Conservation (phyloP, 2,797 vertebrate species). For the Hozukius guyotensis region DNA sequence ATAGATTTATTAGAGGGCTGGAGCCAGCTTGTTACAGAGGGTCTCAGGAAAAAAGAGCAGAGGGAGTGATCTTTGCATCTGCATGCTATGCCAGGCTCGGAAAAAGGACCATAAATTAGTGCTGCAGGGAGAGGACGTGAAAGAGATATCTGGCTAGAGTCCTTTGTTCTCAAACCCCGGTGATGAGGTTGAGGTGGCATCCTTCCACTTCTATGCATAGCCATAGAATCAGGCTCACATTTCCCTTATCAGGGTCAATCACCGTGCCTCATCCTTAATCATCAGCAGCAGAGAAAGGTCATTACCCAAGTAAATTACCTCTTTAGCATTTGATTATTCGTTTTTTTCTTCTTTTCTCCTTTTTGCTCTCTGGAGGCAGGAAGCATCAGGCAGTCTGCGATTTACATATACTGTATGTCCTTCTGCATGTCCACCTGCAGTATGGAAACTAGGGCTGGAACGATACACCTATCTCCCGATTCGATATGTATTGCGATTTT, state of each 20-base stretch:
- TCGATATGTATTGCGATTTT: no score
- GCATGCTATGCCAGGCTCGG: slow-evolving; percentile 22
- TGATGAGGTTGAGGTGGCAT: slow-evolving; percentile 11
- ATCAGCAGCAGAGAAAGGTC: slow-evolving; percentile 66
- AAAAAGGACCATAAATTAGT: slow-evolving; percentile 54
- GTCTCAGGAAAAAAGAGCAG: slow-evolving; percentile 42
- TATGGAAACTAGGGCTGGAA: not conserved
- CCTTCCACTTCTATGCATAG: slow-evolving; percentile 31
- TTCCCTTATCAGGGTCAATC: slow-evolving; percentile 56
- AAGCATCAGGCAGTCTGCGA: not conserved
- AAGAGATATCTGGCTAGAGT: slow-evolving; percentile 26
- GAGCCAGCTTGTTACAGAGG: slow-evolving; percentile 43
- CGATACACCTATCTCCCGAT: no score
- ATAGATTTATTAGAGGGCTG: slow-evolving; percentile 66
- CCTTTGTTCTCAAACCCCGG: slow-evolving; percentile 23
- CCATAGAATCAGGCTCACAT: slow-evolving; percentile 39
- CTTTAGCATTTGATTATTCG: slow-evolving; percentile 71
- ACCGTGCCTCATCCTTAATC: slow-evolving; percentile 62
- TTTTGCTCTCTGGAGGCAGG: slow-evolving; percentile 11
- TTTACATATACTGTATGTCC: slow-evolving; percentile 1
- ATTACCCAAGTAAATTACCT: slow-evolving; percentile 72
- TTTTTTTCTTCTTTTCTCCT: slow-evolving; percentile 19
- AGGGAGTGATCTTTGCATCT: slow-evolving; percentile 49
- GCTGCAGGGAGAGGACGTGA: slow-evolving; percentile 27
- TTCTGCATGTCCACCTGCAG: not conserved